These are phyloP conservation scores for Phenganax stokvisi DNA, from an alignment of 92 coral and sea anemone species.

Conservation along the genomic window DNA sequence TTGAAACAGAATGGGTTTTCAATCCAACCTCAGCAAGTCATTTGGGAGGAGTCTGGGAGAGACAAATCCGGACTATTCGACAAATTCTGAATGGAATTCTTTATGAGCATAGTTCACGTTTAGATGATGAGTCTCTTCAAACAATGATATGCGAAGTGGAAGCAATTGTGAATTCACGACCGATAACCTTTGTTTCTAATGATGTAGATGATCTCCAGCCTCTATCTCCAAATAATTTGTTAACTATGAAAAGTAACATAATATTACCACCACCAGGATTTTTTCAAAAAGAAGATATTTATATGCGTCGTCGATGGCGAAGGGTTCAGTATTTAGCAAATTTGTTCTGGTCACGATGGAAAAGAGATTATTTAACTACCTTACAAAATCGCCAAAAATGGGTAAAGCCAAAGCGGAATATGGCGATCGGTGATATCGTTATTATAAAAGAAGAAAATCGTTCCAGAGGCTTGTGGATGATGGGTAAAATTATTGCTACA, in stretches of 20 bases:
- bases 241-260: slow-evolving; percentile 28
- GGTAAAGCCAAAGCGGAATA: slow-evolving; percentile 32
- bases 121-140: too few species aligned
- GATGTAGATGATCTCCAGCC: too few species aligned
- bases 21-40: slow-evolving; percentile 3
- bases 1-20: not conserved
- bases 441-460: slow-evolving; percentile 33
- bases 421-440: slow-evolving; percentile 36
- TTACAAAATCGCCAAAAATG: slow-evolving; percentile 36
- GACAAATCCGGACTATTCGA: not conserved
- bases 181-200: too few species aligned
- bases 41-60: slow-evolving; percentile 13
- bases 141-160: too few species aligned
- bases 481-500: slow-evolving; percentile 4
- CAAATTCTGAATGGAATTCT: not conserved
- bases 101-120: not conserved
- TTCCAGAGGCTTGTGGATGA: slow-evolving; percentile 15
- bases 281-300: slow-evolving; percentile 41
- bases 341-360: slow-evolving; percentile 46
- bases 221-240: not conserved
- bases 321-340: slow-evolving; percentile 38
- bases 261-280: slow-evolving; percentile 41
- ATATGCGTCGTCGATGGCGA: slow-evolving; percentile 41
- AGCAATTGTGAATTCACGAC: too few species aligned
- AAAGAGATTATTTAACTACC: slow-evolving; percentile 25